Evolutionary conservation across 2,888 invertebrate genomes (phyloP).

Genomic region (Rhingia campestris): DNA sequence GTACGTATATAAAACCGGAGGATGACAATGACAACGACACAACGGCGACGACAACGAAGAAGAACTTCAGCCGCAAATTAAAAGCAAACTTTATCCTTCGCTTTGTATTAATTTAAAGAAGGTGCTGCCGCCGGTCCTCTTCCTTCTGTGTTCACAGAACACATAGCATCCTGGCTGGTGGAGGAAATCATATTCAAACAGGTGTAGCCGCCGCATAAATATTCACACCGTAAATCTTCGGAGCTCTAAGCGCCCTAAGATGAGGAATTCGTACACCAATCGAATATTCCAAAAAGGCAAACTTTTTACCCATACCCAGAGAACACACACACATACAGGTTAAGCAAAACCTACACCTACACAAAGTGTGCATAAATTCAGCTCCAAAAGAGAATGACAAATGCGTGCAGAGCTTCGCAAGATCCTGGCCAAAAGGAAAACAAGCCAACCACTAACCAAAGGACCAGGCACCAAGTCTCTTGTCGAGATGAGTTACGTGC

Average conservation of each 20-base stretch:
- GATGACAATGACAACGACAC: conserved; percentile 38
- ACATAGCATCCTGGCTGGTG: not conserved
- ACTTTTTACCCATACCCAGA: conserved; percentile 43
- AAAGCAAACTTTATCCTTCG: conserved; percentile 78
- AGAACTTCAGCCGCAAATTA: conserved; percentile 76
- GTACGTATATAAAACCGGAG: conserved; percentile 3
- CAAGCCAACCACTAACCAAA: conserved; percentile 54
- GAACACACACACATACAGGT: not conserved
- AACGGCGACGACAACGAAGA: conserved; percentile 31
- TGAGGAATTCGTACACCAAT: conserved; percentile 54
- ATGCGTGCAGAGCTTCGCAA: conserved; percentile 63
- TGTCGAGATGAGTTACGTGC: conserved; percentile 64
- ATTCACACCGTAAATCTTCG: conserved; percentile 75
- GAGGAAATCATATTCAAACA: conserved; percentile 74
- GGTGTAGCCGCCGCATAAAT: conserved; percentile 76
- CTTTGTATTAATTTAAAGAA: conserved; percentile 78
- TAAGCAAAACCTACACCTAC: not conserved
- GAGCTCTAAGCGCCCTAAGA: conserved; percentile 35
- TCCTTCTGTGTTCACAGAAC: not conserved
- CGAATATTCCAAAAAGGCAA: conserved; percentile 71
- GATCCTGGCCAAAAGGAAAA: conserved; percentile 68
- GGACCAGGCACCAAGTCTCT: conserved; percentile 35
- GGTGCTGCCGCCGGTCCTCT: conserved; percentile 7
- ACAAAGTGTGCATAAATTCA: conserved; percentile 24
- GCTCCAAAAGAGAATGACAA: conserved; percentile 63